Evolutionary conservation across 2,113 vertebrate species (phyloP).

Genomic region (Aix galericulata): DNA sequence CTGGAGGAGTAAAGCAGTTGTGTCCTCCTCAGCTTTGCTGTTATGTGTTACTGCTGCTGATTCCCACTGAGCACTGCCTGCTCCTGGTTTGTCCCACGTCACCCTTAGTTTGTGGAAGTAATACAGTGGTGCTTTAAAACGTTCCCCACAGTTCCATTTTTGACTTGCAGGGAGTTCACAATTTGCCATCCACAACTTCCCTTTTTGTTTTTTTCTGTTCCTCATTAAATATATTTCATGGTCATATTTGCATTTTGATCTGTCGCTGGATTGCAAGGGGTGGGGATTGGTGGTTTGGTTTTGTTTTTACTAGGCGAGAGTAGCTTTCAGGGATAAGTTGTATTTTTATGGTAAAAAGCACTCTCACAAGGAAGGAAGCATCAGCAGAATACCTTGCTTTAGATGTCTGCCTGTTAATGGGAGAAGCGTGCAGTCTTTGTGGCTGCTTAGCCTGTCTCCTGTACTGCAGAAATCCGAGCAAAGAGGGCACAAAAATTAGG

Average conservation of each 20-base stretch:
- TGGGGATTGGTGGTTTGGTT: background rate
- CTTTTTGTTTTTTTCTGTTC: background rate
- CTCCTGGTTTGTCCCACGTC: fast-evolving
- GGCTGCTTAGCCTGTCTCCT: background rate
- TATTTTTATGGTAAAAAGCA: background rate
- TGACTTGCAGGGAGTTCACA: background rate
- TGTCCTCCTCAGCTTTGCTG: background rate
- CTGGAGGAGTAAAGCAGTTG: background rate
- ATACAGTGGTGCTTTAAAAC: background rate
- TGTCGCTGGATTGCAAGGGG: background rate
- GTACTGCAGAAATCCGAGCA: background rate
- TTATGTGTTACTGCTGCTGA: background rate
- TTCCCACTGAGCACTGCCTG: background rate
- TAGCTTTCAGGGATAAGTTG: background rate
- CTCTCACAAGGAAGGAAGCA: background rate
- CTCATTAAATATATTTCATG: background rate
- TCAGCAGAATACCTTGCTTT: background rate
- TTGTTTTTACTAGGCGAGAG: background rate
- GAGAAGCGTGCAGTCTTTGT: background rate
- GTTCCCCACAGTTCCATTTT: fast-evolving
- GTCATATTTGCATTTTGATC: background rate
- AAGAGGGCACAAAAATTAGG: background rate
- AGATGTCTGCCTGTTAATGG: background rate
- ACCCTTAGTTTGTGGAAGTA: background rate
- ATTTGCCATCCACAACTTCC: background rate